A percentile compares a stretch with the other conserved stretches of the same genome.
phyloP scores from a whole-genome alignment of 2,113 vertebrate species.

The Paramisgurnus dabryanus region DNA sequence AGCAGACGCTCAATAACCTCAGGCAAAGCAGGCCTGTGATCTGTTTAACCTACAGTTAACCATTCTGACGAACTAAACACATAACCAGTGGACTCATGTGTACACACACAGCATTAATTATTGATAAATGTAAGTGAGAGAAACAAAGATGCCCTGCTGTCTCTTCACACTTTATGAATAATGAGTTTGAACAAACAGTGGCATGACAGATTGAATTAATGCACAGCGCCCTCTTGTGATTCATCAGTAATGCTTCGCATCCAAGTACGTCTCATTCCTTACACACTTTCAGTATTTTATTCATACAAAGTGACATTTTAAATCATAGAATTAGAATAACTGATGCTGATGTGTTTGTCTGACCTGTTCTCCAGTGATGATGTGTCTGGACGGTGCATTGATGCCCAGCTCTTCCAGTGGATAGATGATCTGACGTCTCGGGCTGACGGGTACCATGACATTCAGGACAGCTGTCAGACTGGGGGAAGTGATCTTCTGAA shows the following conservation, averaged over 20 bases:
- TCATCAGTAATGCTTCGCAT: too few relatives aligned
- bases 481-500: slow-evolving; percentile 80
- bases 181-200: not conserved
- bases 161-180: not conserved
- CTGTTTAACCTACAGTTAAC: not conserved
- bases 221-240: slow-evolving; percentile 65
- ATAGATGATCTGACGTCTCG: slow-evolving; percentile 92
- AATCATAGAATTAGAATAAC: too few relatives aligned
- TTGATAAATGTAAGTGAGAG: slow-evolving; percentile 12
- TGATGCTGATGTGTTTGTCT: slow-evolving; percentile 60
- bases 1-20: slow-evolving; percentile 50
- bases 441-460: slow-evolving; percentile 88
- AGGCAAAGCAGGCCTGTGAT: slow-evolving; percentile 33
- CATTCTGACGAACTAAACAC: not conserved
- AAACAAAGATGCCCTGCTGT: slow-evolving; percentile 7
- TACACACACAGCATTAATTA: not conserved
- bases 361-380: slow-evolving; percentile 88
- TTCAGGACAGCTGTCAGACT: slow-evolving; percentile 85
- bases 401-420: slow-evolving; percentile 89
- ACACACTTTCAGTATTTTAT: too few relatives aligned
- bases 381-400: slow-evolving; percentile 83
- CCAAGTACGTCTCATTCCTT: too few relatives aligned
- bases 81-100: slow-evolving; percentile 2
- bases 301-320: too few relatives aligned
- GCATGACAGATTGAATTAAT: slow-evolving; percentile 27